Conservation (phyloP, 2,113 vertebrate species). For the Girardinichthys multiradiatus region DNA sequence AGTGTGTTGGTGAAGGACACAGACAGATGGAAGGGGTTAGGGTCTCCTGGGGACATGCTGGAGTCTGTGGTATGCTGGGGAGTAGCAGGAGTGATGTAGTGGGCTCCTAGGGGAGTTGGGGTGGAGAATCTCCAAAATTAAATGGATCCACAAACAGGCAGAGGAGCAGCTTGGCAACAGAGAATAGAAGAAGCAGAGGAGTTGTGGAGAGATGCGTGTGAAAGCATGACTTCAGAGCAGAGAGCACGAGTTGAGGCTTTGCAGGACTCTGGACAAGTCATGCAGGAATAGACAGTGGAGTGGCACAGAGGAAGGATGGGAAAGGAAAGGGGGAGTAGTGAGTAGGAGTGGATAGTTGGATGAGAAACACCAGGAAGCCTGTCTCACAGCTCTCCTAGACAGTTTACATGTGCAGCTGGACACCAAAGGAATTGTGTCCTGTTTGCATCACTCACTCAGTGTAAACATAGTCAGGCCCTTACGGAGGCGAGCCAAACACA, state of each 20-base stretch:
- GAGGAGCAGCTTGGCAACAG: conserved; percentile 49
- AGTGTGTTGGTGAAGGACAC: conserved; percentile 58
- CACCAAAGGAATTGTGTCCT: conserved; percentile 58
- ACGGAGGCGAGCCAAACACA: conserved; percentile 53
- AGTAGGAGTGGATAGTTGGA: conserved; percentile 24
- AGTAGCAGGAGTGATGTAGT: conserved; percentile 52
- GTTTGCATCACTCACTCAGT: conserved; percentile 54
- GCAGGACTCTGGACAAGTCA: conserved; percentile 28
- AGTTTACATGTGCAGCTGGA: conserved; percentile 66
- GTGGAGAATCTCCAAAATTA: conserved; percentile 62
- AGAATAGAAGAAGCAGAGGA: conserved; percentile 39
- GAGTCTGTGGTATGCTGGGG: conserved; percentile 64
- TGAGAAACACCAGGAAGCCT: conserved; percentile 56
- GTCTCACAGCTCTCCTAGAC: conserved; percentile 40
- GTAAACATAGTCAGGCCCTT: conserved; percentile 69
- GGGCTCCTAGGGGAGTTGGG: conserved; percentile 52
- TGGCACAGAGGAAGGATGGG: not conserved
- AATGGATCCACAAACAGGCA: conserved; percentile 48
- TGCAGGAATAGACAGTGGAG: conserved; percentile 8
- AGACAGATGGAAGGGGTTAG: conserved; percentile 59
- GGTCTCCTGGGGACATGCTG: conserved; percentile 54
- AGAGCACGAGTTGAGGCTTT: conserved; percentile 44
- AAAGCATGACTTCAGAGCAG: conserved; percentile 42
- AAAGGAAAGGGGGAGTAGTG: not conserved
- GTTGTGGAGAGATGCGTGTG: conserved; percentile 36